A percentile compares a stretch with the other conserved stretches of the same genome.
These are phyloP conservation scores for Protosalanx chinensis DNA, from an alignment of 2,797 vertebrate species.

Conservation along the genomic window DNA sequence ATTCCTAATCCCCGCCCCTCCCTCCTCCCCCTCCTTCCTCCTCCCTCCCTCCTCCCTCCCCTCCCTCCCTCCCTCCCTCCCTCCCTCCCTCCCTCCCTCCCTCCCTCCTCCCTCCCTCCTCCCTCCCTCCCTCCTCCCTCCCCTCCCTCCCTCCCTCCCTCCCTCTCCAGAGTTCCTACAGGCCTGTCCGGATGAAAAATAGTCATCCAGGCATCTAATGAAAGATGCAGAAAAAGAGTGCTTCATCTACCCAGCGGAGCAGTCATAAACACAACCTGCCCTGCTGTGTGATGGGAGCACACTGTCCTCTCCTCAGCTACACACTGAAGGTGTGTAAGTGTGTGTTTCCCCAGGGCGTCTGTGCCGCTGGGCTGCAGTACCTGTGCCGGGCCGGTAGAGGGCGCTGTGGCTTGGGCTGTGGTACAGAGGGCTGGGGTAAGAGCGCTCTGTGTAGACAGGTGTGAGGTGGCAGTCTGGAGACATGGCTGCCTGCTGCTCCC, in stretches of 20 bases:
- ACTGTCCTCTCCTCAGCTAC: too few relatives aligned
- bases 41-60: too few relatives aligned
- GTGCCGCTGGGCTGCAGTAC: slow-evolving; percentile 30
- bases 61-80: too few relatives aligned
- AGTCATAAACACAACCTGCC: slow-evolving; percentile 11
- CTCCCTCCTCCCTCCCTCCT: too few relatives aligned
- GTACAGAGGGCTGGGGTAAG: slow-evolving; percentile 92
- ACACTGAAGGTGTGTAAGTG: slow-evolving; percentile 65
- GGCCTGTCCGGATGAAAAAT: too few relatives aligned
- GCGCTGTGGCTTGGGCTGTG: slow-evolving; percentile 84
- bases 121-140: too few relatives aligned
- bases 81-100: background rate
- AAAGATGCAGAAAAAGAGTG: background rate
- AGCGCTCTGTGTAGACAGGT: slow-evolving; percentile 89
- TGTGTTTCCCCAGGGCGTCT: slow-evolving; percentile 49
- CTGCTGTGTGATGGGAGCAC: too few relatives aligned
- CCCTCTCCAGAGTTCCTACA: too few relatives aligned
- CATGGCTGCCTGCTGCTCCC: slow-evolving; percentile 78
- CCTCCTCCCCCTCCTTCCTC: background rate
- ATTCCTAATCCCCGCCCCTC: too few relatives aligned
- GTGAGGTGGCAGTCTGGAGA: slow-evolving; percentile 93
- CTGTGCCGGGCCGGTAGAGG: slow-evolving; percentile 80
- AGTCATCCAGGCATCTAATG: too few relatives aligned
- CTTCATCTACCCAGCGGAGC: background rate
- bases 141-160: background rate